These are phyloP conservation scores for Pseudococcus viburni DNA, from an alignment of 2,888 invertebrate species.

Conservation along the genomic window DNA sequence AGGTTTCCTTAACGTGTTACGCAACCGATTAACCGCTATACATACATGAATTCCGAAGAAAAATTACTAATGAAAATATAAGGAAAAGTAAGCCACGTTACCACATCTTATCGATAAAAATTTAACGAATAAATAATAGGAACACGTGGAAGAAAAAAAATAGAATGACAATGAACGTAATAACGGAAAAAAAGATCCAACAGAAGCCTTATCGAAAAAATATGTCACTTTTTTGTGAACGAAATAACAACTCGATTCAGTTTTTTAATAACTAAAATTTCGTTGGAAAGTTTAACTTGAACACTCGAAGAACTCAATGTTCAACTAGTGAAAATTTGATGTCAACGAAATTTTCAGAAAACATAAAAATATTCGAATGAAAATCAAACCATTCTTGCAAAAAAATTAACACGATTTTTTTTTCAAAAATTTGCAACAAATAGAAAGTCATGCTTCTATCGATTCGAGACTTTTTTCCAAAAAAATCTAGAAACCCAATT, in stretches of 20 bases:
- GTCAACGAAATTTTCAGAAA: too few species aligned
- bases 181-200: neutral
- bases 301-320: too few species aligned
- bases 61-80: neutral
- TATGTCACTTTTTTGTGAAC: neutral
- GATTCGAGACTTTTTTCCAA: too few species aligned
- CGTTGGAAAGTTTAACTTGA: too few species aligned
- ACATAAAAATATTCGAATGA: too few species aligned
- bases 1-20: slow-evolving; percentile 9
- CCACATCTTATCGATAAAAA: neutral
- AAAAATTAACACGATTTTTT: too few species aligned
- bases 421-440: too few species aligned
- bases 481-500: too few species aligned
- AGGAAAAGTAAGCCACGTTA: neutral
- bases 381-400: too few species aligned
- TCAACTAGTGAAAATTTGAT: too few species aligned
- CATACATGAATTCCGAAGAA: neutral
- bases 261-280: neutral
- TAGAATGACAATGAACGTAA: neutral
- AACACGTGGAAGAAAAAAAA: neutral
- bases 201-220: neutral
- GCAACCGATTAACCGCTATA: neutral
- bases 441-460: too few species aligned
- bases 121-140: neutral
- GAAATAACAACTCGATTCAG: neutral